phyloP scores from a whole-genome alignment of 2,888 invertebrate species.

The Leptopilina syphax region DNA sequence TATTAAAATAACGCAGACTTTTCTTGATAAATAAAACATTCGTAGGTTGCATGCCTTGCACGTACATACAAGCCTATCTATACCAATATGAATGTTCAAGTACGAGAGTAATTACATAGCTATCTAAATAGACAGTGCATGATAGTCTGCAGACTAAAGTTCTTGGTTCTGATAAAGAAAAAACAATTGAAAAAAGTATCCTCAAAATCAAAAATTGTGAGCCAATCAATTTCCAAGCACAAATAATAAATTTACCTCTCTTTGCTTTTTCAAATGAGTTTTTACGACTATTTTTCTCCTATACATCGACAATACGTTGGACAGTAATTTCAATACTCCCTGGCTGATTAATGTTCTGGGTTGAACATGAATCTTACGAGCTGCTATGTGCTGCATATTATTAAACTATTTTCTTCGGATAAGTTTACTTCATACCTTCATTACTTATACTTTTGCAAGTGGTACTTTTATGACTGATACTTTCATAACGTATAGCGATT shows the following conservation, averaged over 20 bases:
- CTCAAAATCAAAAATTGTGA: too few species aligned
- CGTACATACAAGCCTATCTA: neutral
- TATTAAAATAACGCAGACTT: slow-evolving; percentile 22
- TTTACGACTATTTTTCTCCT: too few species aligned
- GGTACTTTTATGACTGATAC: slow-evolving; percentile 15
- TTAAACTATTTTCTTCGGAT: slow-evolving; percentile 29
- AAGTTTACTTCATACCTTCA: slow-evolving; percentile 1
- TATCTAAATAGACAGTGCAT: slow-evolving; percentile 1
- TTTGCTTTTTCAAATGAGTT: neutral
- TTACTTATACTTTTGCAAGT: slow-evolving; percentile 8
- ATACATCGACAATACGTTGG: neutral
- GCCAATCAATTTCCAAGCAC: too few species aligned
- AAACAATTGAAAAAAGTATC: too few species aligned
- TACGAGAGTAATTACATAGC: too few species aligned
- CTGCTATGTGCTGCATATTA: slow-evolving; percentile 26
- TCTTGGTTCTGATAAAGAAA: neutral
- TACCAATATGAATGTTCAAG: neutral
- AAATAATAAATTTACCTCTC: too few species aligned
- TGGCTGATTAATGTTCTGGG: neutral
- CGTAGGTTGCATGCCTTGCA: slow-evolving; percentile 9
- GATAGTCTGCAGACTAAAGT: too few species aligned
- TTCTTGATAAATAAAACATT: neutral
- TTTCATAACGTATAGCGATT: slow-evolving; percentile 24
- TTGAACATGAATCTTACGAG: slow-evolving; percentile 23
- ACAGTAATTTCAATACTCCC: slow-evolving; percentile 21